Evolutionary conservation across 2,797 vertebrate species (phyloP).

Genomic region (Euphonia xanthogaster): DNA sequence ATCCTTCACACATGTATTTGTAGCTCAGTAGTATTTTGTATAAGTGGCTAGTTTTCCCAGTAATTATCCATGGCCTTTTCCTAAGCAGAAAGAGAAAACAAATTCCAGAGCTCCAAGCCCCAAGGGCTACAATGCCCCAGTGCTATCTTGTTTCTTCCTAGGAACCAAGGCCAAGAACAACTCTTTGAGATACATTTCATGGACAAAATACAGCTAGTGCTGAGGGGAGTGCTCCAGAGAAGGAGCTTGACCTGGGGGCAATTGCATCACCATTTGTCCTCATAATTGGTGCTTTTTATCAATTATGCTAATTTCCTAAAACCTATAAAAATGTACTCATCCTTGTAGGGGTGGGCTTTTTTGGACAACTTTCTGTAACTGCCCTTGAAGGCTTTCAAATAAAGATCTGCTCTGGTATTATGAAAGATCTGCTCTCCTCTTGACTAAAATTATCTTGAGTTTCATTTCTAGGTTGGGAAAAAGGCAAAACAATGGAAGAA

Average conservation of each 20-base stretch:
- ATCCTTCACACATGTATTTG: background rate
- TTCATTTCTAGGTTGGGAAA: background rate
- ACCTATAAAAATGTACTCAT: background rate
- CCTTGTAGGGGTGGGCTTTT: background rate
- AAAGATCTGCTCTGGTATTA: background rate
- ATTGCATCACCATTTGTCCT: background rate
- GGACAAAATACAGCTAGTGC: background rate
- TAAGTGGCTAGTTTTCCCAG: background rate
- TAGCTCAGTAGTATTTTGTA: background rate
- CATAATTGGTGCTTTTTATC: background rate
- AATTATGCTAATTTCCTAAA: background rate
- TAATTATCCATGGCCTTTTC: background rate
- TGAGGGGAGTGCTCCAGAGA: fast-evolving
- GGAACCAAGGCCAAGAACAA: background rate
- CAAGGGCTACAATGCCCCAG: fast-evolving
- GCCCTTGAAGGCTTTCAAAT: background rate
- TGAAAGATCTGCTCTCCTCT: background rate
- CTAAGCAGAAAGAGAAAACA: background rate
- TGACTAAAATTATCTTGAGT: background rate
- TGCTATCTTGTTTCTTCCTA: background rate
- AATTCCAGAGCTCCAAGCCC: background rate
- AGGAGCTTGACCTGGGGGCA: no score
- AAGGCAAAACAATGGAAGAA: background rate
- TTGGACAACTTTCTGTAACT: background rate
- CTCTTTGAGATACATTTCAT: fast-evolving